Evolutionary conservation across 2,797 vertebrate species (phyloP).

Genomic region (Coregonus suidteri): DNA sequence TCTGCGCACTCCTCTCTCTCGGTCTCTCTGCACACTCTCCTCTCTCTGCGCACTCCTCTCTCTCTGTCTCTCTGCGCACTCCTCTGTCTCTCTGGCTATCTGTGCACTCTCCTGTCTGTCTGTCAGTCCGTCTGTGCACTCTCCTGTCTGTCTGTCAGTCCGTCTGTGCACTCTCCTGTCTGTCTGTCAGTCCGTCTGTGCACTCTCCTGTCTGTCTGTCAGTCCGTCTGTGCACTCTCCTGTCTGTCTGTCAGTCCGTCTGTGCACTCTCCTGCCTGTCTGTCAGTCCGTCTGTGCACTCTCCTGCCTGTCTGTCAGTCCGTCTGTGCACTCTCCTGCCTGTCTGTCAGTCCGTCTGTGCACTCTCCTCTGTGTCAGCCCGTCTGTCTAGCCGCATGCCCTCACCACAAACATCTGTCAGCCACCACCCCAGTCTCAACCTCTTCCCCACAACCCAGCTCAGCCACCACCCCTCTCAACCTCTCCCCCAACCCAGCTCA

Average conservation of each 20-base stretch:
- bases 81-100: not conserved
- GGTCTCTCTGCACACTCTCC: not conserved
- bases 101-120: too few species aligned
- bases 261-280: not conserved
- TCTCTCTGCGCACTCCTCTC: not conserved
- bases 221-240: too few species aligned
- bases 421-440: slow-evolving; percentile 53
- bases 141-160: not conserved
- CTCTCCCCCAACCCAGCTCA: slow-evolving; percentile 54
- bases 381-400: too few species aligned
- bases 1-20: too few species aligned
- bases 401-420: slow-evolving; percentile 33
- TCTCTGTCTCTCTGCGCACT: not conserved
- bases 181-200: too few species aligned
- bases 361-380: not conserved
- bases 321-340: too few species aligned
- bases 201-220: too few species aligned
- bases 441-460: slow-evolving; percentile 53
- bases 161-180: not conserved
- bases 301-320: too few species aligned
- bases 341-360: not conserved
- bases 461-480: slow-evolving; percentile 49
- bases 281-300: too few species aligned
- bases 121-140: too few species aligned
- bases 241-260: too few species aligned